Percentiles rank a stretch among this genome's conserved stretches.
Conservation (phyloP, 2,113 vertebrate genomes). For the Microtus pennsylvanicus region DNA sequence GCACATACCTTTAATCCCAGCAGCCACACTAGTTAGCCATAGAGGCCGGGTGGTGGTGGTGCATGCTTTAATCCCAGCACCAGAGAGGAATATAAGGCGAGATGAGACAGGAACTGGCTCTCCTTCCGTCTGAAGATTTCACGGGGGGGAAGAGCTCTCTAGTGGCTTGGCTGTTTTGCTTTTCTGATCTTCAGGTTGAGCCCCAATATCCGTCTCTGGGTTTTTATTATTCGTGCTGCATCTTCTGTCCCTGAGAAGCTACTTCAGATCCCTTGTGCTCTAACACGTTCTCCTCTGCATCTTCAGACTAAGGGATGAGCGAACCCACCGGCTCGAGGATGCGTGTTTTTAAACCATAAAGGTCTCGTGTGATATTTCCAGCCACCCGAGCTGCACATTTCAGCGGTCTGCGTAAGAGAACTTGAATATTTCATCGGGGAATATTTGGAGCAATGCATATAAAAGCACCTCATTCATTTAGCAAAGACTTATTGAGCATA, state of each 20-base stretch:
- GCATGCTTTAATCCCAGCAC: too few species aligned
- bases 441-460: neutral
- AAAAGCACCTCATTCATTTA: slow-evolving; percentile 52
- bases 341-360: slow-evolving; percentile 32
- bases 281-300: neutral
- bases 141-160: too few species aligned
- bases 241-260: neutral
- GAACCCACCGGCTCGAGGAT: neutral
- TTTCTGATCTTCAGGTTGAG: too few species aligned
- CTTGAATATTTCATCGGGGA: slow-evolving; percentile 46
- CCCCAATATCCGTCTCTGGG: too few species aligned
- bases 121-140: too few species aligned
- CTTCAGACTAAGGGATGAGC: neutral
- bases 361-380: neutral
- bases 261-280: neutral
- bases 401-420: neutral
- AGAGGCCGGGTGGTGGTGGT: too few species aligned
- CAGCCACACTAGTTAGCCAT: too few species aligned
- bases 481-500: slow-evolving; percentile 5
- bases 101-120: too few species aligned
- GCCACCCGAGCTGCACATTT: neutral
- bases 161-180: too few species aligned
- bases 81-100: too few species aligned
- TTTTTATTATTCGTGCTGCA: neutral
- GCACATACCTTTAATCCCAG: too few species aligned